Percentiles rank a stretch among this genome's conserved stretches.
Conservation (phyloP, 2,797 vertebrate genomes). For the Lerista edwardsae region DNA sequence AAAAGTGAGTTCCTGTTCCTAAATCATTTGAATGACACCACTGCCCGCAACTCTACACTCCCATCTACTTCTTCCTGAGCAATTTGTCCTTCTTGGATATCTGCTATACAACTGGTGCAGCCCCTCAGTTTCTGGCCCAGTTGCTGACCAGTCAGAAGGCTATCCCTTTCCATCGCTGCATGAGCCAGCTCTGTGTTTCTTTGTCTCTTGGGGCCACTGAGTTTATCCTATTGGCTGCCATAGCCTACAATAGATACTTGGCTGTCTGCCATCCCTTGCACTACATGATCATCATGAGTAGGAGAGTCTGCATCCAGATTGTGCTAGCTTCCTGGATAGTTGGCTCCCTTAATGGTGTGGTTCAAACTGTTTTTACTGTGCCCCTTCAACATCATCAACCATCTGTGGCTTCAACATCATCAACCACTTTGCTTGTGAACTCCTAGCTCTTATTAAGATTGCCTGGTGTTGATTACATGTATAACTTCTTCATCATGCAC, state of each 20-base stretch:
- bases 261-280: conserved; percentile 61
- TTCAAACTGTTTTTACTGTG: conserved; percentile 48
- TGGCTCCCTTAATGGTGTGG: conserved; percentile 52
- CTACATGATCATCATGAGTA: conserved; percentile 53
- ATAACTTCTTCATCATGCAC: not conserved
- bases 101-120: conserved; percentile 58
- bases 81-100: conserved; percentile 64
- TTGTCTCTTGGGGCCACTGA: conserved; percentile 53
- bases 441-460: conserved; percentile 59
- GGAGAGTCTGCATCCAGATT: conserved; percentile 28
- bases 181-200: conserved; percentile 60
- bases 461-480: conserved; percentile 10
- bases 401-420: conserved; percentile 46
- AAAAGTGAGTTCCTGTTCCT: no score
- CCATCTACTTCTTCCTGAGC: conserved; percentile 67
- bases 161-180: conserved; percentile 56
- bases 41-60: conserved; percentile 34
- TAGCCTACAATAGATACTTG: conserved; percentile 62
- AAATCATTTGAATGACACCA: no score
- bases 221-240: conserved; percentile 56
- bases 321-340: conserved; percentile 6
- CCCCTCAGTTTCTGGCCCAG: conserved; percentile 61
- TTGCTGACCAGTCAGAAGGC: conserved; percentile 47
- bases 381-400: no score
- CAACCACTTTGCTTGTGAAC: conserved; percentile 62